phyloP scores from a whole-genome alignment of 1,140 invertebrate species.

The Spodoptera frugiperda region DNA sequence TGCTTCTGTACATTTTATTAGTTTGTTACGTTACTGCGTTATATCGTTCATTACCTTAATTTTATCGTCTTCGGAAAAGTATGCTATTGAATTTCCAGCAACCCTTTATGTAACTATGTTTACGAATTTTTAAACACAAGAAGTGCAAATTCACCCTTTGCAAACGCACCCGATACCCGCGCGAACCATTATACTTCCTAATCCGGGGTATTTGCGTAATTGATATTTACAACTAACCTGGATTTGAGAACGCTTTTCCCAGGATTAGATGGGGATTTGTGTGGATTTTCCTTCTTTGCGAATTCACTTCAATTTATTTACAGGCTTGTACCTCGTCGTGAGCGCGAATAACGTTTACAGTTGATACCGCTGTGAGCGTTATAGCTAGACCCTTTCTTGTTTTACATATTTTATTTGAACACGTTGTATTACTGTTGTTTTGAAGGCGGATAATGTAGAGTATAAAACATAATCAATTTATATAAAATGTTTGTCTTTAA shows the following conservation, averaged over 20 bases:
- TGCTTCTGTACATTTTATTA: constrained; percentile 62
- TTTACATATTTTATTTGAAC: constrained; percentile 44
- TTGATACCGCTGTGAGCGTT: constrained; percentile 46
- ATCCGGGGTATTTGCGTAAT: constrained; percentile 81
- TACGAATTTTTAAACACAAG: not conserved
- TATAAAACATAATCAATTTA: not conserved
- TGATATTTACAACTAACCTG: constrained; percentile 85
- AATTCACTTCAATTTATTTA: constrained; percentile 80
- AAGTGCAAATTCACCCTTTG: constrained; percentile 60
- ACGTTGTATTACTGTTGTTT: constrained; percentile 10
- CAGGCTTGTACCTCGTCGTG: constrained; percentile 55
- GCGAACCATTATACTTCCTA: constrained; percentile 69
- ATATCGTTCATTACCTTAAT: constrained; percentile 13
- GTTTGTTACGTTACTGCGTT: constrained; percentile 29
- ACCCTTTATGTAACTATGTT: not conserved
- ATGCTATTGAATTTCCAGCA: no score
- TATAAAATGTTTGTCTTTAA: not conserved
- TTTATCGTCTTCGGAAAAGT: not conserved
- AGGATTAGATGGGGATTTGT: constrained; percentile 80
- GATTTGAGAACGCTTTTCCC: constrained; percentile 74
- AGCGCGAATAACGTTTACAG: constrained; percentile 62
- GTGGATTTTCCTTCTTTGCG: constrained; percentile 72
- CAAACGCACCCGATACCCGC: constrained; percentile 63
- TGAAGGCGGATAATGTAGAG: not conserved
- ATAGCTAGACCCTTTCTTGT: constrained; percentile 42